These are phyloP conservation scores for Pimpla rufipes DNA, from an alignment of 2,888 invertebrate species.

Conservation along the genomic window DNA sequence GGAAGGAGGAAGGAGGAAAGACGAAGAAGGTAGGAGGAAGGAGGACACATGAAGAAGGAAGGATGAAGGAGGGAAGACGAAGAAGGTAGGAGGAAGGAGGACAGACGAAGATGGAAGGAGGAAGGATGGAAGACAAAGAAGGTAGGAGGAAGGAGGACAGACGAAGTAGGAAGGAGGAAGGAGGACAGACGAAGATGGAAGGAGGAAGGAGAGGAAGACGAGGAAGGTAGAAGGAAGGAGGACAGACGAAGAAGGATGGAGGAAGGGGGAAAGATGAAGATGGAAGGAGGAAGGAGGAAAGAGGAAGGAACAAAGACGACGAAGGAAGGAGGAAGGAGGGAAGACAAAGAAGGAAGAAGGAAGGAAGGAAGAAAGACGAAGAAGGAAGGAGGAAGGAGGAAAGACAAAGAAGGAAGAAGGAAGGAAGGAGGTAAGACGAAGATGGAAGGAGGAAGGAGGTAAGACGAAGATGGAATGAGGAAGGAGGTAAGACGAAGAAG, in stretches of 20 bases:
- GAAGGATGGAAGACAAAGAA: background rate
- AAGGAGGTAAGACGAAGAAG: no score
- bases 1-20: slow-evolving; percentile 4
- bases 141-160: slow-evolving; percentile 43
- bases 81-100: background rate
- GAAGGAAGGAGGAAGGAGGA: no score
- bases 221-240: background rate
- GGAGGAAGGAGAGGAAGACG: no score
- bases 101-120: slow-evolving; percentile 50
- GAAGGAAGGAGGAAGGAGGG: background rate
- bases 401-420: slow-evolving; percentile 42
- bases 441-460: no score
- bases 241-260: slow-evolving; percentile 44
- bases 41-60: no score
- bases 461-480: slow-evolving; percentile 41
- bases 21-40: slow-evolving; percentile 33
- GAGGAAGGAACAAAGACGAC: slow-evolving; percentile 40
- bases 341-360: no score
- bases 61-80: slow-evolving; percentile 50
- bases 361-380: background rate
- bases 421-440: no score
- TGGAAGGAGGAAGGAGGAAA: slow-evolving; percentile 18
- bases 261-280: slow-evolving; percentile 9
- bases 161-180: no score
- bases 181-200: slow-evolving; percentile 49